phyloP scores from a whole-genome alignment of 2,888 invertebrate genomes.

The Himalopsyche anomala region DNA sequence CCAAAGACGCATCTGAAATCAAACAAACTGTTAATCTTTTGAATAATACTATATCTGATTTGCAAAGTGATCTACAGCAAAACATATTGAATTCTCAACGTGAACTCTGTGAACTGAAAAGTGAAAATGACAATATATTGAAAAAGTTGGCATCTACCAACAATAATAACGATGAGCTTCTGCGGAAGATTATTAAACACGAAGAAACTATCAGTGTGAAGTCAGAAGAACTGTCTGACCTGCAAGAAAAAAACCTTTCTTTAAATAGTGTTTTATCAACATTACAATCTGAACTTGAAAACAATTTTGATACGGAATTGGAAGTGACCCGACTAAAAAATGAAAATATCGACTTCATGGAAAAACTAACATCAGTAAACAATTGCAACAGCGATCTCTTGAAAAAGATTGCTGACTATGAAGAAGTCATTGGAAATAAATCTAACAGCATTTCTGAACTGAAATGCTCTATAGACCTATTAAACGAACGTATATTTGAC shows the following conservation, averaged over 20 bases:
- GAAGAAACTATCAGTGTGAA: not conserved
- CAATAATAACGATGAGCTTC: not conserved
- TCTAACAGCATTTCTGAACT: not conserved
- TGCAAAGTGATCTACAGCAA: conserved; percentile 10
- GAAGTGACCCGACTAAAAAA: not conserved
- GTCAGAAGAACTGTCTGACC: not conserved
- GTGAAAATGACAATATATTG: not conserved
- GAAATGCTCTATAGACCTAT: not conserved
- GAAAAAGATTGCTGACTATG: conserved; percentile 6
- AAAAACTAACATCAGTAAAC: not conserved
- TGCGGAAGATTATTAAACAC: not conserved
- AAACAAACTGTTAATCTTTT: not conserved
- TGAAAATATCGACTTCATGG: conserved; percentile 25
- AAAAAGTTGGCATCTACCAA: not conserved
- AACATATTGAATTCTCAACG: not conserved
- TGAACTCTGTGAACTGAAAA: not conserved
- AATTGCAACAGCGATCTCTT: not conserved
- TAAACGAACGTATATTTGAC: not conserved
- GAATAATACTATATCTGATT: not conserved
- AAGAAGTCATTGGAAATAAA: not conserved
- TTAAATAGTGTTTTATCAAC: not conserved
- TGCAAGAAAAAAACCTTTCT: not conserved
- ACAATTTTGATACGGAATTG: not conserved
- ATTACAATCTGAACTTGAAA: conserved; percentile 24
- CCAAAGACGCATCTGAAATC: not conserved